phyloP scores from a whole-genome alignment of 2,888 invertebrate species.

The Drosophila subquinaria region DNA sequence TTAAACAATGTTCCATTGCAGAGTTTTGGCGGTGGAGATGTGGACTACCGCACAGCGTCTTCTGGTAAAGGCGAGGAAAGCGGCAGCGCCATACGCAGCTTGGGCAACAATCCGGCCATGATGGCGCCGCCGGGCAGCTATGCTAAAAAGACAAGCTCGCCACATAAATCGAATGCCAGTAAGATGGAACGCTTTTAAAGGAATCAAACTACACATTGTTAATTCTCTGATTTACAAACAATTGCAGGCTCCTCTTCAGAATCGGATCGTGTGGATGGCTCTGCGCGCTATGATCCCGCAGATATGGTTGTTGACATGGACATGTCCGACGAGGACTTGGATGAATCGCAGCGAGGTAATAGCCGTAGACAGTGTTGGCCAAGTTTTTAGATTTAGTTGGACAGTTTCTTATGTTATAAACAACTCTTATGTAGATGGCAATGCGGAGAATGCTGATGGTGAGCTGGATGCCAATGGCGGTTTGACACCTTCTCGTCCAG shows the following conservation, averaged over 20 bases:
- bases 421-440: conserved; percentile 52
- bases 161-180: conserved; percentile 82
- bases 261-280: conserved; percentile 78
- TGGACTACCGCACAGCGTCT: conserved; percentile 78
- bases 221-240: not conserved
- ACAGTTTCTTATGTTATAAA: conserved; percentile 17
- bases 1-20: conserved; percentile 37
- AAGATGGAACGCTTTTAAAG: conserved; percentile 31
- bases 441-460: conserved; percentile 47
- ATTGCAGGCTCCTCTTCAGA: conserved; percentile 78
- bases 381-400: conserved; percentile 22
- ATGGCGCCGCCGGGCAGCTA: conserved; percentile 73
- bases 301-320: conserved; percentile 95
- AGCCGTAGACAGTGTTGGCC: not conserved
- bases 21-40: conserved; percentile 80
- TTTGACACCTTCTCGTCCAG: conserved; percentile 66
- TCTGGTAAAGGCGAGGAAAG: conserved; percentile 46
- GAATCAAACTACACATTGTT: not conserved
- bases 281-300: conserved; percentile 85
- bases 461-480: conserved; percentile 61
- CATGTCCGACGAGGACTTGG: conserved; percentile 91
- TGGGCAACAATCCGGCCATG: conserved; percentile 53
- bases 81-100: conserved; percentile 55
- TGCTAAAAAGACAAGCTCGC: conserved; percentile 65
- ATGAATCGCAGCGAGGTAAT: conserved; percentile 84